Conservation (phyloP, 2,797 vertebrate genomes). For the Heterohyrax brucei region DNA sequence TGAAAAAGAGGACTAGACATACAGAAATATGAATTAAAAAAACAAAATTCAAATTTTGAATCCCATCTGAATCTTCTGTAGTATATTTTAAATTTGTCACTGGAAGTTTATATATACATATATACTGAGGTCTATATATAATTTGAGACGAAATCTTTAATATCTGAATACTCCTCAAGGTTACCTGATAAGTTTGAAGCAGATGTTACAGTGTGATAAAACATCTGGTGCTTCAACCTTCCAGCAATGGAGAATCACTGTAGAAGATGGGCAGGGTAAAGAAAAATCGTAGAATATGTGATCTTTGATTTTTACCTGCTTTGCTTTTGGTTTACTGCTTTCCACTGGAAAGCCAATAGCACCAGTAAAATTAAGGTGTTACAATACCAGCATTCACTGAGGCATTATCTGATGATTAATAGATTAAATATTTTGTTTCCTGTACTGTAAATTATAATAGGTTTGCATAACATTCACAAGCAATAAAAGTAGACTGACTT, state of each 20-base stretch:
- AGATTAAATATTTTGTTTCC: not conserved
- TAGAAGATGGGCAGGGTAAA: not conserved
- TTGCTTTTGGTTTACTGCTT: not conserved
- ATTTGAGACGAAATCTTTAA: not conserved
- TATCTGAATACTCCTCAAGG: not conserved
- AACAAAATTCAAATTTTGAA: slow-evolving; percentile 1
- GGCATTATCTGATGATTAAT: not conserved
- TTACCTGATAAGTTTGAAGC: slow-evolving; percentile 42
- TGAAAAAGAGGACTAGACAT: not conserved
- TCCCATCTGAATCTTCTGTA: not conserved
- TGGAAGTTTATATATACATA: not conserved
- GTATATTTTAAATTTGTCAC: slow-evolving; percentile 12
- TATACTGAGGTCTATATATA: not conserved
- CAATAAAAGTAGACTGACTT: slow-evolving; percentile 6
- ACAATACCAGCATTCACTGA: not conserved
- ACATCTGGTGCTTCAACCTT: slow-evolving; percentile 61
- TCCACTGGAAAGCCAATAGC: not conserved
- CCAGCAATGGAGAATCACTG: not conserved
- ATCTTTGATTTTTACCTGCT: not conserved
- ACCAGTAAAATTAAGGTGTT: not conserved
- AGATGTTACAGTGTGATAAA: not conserved
- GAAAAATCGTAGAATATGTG: not conserved
- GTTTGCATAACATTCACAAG: not conserved
- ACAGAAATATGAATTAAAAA: slow-evolving; percentile 53
- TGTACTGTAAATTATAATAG: not conserved